These are phyloP conservation scores for Orientallactaga bullata DNA, from an alignment of 2,113 vertebrate genomes.

Conservation along the genomic window DNA sequence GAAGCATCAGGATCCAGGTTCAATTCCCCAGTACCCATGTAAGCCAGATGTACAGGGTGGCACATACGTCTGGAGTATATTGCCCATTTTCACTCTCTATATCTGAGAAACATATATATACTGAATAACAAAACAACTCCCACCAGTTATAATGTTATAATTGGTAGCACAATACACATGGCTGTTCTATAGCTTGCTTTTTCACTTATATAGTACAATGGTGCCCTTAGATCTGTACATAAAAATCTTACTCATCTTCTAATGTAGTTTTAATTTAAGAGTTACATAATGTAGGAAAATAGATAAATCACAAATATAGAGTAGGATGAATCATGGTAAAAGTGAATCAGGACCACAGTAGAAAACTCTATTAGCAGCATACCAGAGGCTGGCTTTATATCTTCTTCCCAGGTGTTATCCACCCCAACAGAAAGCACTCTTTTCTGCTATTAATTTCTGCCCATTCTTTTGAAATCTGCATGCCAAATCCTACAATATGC, in stretches of 20 bases:
- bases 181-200: background rate
- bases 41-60: too few species aligned
- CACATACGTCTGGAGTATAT: too few species aligned
- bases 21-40: too few species aligned
- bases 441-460: background rate
- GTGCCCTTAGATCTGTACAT: background rate
- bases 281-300: background rate
- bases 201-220: background rate
- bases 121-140: background rate
- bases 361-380: background rate
- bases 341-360: background rate
- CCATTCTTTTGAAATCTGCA: background rate
- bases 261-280: background rate
- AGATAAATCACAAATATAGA: background rate
- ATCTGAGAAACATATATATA: too few species aligned
- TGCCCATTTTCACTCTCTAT: too few species aligned
- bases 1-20: too few species aligned
- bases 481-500: background rate
- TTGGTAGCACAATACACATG: background rate
- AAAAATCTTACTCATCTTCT: background rate
- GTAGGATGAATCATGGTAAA: background rate
- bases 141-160: background rate
- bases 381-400: background rate
- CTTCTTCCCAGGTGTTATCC: background rate
- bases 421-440: background rate